These are phyloP conservation scores for Metellina segmentata DNA, from an alignment of 2,888 invertebrate genomes.

Conservation along the genomic window DNA sequence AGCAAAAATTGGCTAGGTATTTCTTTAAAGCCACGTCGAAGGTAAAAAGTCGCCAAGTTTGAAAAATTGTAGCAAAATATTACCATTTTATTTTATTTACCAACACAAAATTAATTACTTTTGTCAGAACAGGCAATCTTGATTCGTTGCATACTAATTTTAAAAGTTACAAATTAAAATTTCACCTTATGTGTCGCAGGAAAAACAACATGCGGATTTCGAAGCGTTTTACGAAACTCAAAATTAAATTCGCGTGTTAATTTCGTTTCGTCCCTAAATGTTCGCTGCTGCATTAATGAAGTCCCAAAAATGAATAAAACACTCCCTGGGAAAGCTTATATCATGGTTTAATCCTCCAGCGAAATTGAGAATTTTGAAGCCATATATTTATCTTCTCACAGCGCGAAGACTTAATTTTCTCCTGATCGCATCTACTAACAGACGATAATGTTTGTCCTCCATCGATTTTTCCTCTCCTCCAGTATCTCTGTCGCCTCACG, in stretches of 20 bases:
- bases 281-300: background rate
- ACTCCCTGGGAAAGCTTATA: background rate
- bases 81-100: too few relatives aligned
- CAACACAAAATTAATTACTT: too few relatives aligned
- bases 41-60: too few relatives aligned
- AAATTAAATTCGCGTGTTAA: background rate
- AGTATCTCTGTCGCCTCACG: background rate
- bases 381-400: background rate
- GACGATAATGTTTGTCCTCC: background rate
- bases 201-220: background rate
- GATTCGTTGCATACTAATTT: too few relatives aligned
- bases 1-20: too few relatives aligned
- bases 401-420: background rate
- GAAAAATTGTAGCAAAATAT: too few relatives aligned
- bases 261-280: background rate
- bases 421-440: background rate
- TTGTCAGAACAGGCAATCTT: too few relatives aligned
- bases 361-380: background rate
- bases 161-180: too few relatives aligned
- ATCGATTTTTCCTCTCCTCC: conserved; percentile 1
- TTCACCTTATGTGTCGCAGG: background rate
- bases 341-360: background rate
- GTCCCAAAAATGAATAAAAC: background rate
- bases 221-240: background rate
- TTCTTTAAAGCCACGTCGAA: too few relatives aligned